phyloP scores from a whole-genome alignment of 2,888 invertebrate genomes.

The Nymphalis c-album region DNA sequence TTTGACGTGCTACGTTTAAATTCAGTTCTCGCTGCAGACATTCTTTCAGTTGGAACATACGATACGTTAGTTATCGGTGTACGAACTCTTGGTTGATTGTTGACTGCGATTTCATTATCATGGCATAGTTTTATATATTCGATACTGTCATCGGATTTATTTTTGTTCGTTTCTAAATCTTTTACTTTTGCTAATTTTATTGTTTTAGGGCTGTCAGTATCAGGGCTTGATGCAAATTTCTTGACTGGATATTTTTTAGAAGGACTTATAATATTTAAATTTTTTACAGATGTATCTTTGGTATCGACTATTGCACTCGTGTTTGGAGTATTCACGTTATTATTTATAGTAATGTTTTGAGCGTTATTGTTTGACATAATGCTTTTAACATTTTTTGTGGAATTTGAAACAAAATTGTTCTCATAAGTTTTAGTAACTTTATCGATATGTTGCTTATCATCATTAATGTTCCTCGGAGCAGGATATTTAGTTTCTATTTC shows the following conservation, averaged over 20 bases:
- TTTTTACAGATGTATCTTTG: conserved; percentile 74
- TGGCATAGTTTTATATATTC: conserved; percentile 73
- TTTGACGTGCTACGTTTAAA: conserved; percentile 69
- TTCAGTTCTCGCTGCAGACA: conserved; percentile 55
- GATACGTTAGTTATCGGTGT: conserved; percentile 75
- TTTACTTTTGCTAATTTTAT: conserved; percentile 76
- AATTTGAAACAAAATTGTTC: conserved; percentile 48
- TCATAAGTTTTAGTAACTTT: conserved; percentile 50
- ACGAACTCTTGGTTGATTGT: conserved; percentile 75
- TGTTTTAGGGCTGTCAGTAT: conserved; percentile 65
- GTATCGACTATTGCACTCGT: conserved; percentile 76
- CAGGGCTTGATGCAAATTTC: conserved; percentile 70
- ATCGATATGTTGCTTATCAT: conserved; percentile 54
- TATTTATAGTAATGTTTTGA: conserved; percentile 52
- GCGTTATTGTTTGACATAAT: conserved; percentile 53
- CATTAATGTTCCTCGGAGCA: conserved; percentile 61
- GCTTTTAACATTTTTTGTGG: conserved; percentile 50
- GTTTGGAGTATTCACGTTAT: conserved; percentile 61
- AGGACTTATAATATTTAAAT: conserved; percentile 71
- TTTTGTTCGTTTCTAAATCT: conserved; percentile 73
- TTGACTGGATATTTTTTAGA: conserved; percentile 76
- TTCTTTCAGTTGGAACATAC: conserved; percentile 68
- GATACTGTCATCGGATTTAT: conserved; percentile 70
- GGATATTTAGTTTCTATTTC: conserved; percentile 59
- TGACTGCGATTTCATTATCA: conserved; percentile 74